Evolutionary conservation across 2,113 vertebrate genomes (phyloP).

Genomic region (Scatophagus argus): DNA sequence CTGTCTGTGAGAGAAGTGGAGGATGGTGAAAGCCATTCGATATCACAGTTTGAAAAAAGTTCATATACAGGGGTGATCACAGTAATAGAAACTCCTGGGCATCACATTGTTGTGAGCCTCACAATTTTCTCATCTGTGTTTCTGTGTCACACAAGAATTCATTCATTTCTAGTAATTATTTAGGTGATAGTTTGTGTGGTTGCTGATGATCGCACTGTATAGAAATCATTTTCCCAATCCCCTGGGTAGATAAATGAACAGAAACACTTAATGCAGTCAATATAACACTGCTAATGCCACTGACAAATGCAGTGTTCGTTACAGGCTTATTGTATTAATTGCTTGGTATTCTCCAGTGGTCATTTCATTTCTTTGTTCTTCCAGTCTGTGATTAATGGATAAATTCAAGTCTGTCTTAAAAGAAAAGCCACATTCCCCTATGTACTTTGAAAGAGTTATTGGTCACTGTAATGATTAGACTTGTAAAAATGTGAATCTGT

Average conservation of each 20-base stretch:
- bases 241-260: neutral
- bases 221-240: neutral
- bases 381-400: neutral
- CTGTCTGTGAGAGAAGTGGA: neutral
- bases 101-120: neutral
- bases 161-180: neutral
- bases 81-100: neutral
- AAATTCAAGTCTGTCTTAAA: neutral
- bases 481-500: too few species aligned
- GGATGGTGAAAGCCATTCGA: neutral
- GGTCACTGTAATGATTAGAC: too few species aligned
- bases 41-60: neutral
- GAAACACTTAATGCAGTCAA: neutral
- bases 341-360: neutral
- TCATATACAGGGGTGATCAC: neutral
- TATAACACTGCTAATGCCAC: neutral
- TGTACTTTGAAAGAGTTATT: too few species aligned
- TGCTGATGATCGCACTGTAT: neutral
- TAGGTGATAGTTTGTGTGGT: neutral
- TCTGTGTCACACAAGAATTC: neutral
- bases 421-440: too few species aligned
- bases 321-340: neutral
- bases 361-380: neutral
- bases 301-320: neutral
- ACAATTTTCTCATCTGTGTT: neutral